These are phyloP conservation scores for Teleogryllus occipitalis DNA, from an alignment of 1,140 invertebrate genomes.

Conservation along the genomic window DNA sequence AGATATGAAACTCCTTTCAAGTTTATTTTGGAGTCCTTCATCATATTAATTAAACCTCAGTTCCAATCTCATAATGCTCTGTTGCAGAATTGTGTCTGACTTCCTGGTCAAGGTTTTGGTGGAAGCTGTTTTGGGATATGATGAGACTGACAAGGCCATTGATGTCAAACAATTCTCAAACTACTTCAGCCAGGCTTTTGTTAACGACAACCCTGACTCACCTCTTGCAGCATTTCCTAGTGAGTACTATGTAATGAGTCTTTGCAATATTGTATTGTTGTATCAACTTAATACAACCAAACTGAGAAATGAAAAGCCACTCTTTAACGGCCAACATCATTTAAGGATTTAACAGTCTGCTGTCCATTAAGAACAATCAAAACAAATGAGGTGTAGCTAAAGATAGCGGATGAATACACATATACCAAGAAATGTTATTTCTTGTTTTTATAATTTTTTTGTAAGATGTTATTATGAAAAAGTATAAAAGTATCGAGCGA, in stretches of 20 bases:
- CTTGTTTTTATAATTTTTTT: too few species aligned
- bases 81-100: background rate
- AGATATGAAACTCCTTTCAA: background rate
- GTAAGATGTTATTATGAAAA: too few species aligned
- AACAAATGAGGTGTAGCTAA: too few species aligned
- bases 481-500: too few species aligned
- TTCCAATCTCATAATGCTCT: background rate
- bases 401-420: too few species aligned
- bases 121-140: background rate
- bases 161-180: background rate
- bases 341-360: too few species aligned
- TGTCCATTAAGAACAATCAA: too few species aligned
- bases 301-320: too few species aligned
- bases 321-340: too few species aligned
- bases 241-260: background rate
- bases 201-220: background rate
- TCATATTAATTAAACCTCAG: background rate
- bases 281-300: too few species aligned
- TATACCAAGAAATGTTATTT: too few species aligned
- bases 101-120: background rate
- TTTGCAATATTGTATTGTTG: too few species aligned
- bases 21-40: background rate
- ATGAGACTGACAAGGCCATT: background rate
- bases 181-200: background rate
- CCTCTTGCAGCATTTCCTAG: background rate